phyloP scores from a whole-genome alignment of 2,888 invertebrate genomes.

The Stramonita haemastoma region DNA sequence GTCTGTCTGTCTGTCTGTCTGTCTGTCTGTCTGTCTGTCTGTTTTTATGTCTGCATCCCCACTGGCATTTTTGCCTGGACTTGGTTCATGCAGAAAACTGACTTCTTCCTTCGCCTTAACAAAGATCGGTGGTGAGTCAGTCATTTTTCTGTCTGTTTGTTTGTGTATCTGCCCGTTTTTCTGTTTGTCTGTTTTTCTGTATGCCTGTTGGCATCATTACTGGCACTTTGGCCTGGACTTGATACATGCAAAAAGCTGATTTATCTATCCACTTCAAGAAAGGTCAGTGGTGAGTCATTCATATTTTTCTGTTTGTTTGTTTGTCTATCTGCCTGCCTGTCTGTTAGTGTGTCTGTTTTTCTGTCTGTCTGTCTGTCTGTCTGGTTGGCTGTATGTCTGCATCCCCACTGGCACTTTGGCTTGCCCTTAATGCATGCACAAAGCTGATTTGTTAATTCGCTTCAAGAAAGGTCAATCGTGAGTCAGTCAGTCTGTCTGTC shows the following conservation, averaged over 20 bases:
- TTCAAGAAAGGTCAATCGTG: too few species aligned
- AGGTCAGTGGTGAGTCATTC: slow-evolving; percentile 56
- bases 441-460: too few species aligned
- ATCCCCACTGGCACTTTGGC: background rate
- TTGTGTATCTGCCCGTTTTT: background rate
- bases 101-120: too few species aligned
- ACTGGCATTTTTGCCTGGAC: too few species aligned
- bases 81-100: too few species aligned
- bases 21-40: background rate
- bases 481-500: too few species aligned
- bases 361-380: background rate
- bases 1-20: background rate
- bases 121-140: too few species aligned
- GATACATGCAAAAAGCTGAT: slow-evolving; percentile 87
- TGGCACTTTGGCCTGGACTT: slow-evolving; percentile 92
- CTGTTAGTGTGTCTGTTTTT: background rate
- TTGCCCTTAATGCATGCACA: too few species aligned
- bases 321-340: background rate
- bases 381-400: background rate
- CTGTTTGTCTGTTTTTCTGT: background rate
- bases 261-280: slow-evolving; percentile 84
- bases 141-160: too few species aligned
- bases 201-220: slow-evolving; percentile 84
- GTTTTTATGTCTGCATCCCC: background rate
- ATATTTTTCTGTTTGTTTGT: background rate